phyloP scores from a whole-genome alignment of 2,113 vertebrate species.

The Mobula hypostoma region DNA sequence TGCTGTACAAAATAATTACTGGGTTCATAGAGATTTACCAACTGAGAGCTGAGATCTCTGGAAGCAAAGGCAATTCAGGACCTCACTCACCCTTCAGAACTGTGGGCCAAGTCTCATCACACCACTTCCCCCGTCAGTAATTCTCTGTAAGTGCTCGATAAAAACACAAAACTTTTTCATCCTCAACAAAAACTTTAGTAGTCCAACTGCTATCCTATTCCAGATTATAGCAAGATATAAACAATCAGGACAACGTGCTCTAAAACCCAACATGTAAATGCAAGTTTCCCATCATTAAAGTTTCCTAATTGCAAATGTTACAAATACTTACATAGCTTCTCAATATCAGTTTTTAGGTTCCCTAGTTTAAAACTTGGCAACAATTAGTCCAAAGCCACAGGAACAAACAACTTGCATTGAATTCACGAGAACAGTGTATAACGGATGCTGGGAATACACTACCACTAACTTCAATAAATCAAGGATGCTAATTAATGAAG shows the following conservation, averaged over 20 bases:
- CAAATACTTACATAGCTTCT: neutral
- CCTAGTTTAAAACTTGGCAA: too few relatives aligned
- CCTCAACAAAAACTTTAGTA: neutral
- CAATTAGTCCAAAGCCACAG: too few relatives aligned
- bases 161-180: constrained; percentile 12
- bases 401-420: too few relatives aligned
- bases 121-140: constrained; percentile 9
- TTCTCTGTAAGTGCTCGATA: constrained; percentile 17
- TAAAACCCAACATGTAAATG: neutral
- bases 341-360: neutral
- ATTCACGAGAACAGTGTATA: too few relatives aligned
- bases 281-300: neutral
- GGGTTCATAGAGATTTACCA: neutral
- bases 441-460: too few relatives aligned
- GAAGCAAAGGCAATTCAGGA: neutral
- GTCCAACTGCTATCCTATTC: neutral
- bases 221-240: neutral
- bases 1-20: neutral
- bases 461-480: neutral
- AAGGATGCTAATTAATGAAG: neutral
- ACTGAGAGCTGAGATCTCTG: neutral
- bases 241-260: neutral
- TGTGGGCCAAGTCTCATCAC: constrained; percentile 24
- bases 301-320: neutral
- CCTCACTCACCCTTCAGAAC: constrained; percentile 22